Conservation (phyloP, 2,113 vertebrate genomes). For the Tiliqua scincoides region DNA sequence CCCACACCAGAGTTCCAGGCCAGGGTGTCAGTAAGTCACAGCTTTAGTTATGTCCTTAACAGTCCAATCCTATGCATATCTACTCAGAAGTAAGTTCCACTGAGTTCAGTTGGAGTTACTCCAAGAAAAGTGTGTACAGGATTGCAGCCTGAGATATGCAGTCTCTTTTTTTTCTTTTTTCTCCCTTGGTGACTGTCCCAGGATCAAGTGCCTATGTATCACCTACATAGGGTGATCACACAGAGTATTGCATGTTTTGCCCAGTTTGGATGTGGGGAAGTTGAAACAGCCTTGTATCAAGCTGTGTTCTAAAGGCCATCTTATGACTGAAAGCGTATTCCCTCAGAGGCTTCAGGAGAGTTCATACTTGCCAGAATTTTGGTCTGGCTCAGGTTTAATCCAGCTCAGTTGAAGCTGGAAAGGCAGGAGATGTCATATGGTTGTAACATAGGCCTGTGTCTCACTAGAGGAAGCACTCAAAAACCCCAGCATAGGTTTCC, state of each 20-base stretch:
- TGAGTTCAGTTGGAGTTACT: too few species aligned
- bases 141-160: too few species aligned
- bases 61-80: neutral
- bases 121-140: too few species aligned
- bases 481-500: neutral
- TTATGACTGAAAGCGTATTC: neutral
- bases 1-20: slow-evolving; percentile 12
- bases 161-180: neutral
- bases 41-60: neutral
- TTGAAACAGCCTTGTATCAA: neutral
- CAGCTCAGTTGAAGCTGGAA: neutral
- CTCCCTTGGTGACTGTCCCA: neutral
- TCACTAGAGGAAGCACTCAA: neutral
- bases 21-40: neutral
- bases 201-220: neutral
- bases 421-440: neutral
- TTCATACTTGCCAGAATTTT: neutral
- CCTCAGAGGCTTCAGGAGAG: neutral
- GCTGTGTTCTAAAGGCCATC: neutral
- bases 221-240: neutral
- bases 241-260: neutral
- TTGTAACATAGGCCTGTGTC: neutral
- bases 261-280: neutral
- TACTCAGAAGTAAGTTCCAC: too few species aligned
- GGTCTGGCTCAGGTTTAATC: neutral